phyloP scores from a whole-genome alignment of 2,888 invertebrate genomes.

The Rotaria magnacalcarata region DNA sequence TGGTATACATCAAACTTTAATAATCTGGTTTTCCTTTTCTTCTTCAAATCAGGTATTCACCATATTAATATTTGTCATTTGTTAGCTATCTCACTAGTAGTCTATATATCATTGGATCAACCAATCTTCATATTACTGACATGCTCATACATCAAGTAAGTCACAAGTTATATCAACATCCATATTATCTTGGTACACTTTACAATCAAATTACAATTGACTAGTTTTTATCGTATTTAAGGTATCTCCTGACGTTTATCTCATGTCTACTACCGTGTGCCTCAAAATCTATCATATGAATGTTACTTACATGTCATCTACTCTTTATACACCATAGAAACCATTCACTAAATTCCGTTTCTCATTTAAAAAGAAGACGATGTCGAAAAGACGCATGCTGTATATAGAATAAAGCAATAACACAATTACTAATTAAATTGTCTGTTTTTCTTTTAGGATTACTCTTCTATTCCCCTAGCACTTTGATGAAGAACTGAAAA shows the following conservation, averaged over 20 bases:
- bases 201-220: neutral
- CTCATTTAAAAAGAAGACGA: neutral
- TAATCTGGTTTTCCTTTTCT: neutral
- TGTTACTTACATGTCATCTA: neutral
- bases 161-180: slow-evolving; percentile 68
- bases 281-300: neutral
- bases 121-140: neutral
- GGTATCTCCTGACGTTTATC: slow-evolving; percentile 73
- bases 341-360: neutral
- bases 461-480: neutral
- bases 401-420: too few relatives aligned
- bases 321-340: neutral
- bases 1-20: too few relatives aligned
- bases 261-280: slow-evolving; percentile 59
- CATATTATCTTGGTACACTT: slow-evolving; percentile 66
- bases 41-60: neutral
- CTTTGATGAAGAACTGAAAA: neutral
- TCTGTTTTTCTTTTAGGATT: neutral
- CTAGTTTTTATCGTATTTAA: slow-evolving; percentile 60
- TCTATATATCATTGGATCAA: neutral
- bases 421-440: too few relatives aligned
- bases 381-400: too few relatives aligned
- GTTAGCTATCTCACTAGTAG: neutral
- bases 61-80: neutral
- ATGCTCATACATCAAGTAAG: neutral